A percentile compares a stretch with the other conserved stretches of the same genome.
phyloP scores from a whole-genome alignment of 2,797 vertebrate genomes.

The Numenius phaeopus region DNA sequence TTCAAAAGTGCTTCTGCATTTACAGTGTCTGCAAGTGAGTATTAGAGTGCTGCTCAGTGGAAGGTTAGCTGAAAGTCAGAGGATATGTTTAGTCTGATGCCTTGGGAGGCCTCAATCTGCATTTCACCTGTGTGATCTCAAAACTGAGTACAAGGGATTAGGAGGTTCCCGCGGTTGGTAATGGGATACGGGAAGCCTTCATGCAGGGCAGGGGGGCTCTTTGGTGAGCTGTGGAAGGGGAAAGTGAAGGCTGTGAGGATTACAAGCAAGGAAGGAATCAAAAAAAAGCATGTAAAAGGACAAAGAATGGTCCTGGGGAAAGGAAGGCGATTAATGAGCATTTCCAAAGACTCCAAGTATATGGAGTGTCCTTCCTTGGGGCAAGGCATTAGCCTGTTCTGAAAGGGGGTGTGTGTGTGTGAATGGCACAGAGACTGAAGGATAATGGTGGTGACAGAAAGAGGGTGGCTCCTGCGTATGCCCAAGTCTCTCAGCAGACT shows the following conservation, averaged over 20 bases:
- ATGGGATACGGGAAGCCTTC: neutral
- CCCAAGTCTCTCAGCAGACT: neutral
- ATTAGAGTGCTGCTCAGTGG: slow-evolving; percentile 33
- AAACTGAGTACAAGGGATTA: neutral
- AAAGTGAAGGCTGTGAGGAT: neutral
- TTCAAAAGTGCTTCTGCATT: slow-evolving; percentile 30
- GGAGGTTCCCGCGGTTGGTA: neutral
- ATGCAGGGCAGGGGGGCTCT: rapidly evolving
- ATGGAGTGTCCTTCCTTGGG: neutral
- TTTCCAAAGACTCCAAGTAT: neutral
- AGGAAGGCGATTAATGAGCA: neutral
- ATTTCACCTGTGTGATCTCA: neutral
- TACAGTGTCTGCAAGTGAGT: neutral
- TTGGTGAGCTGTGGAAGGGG: neutral
- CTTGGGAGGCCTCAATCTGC: neutral
- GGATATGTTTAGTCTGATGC: neutral
- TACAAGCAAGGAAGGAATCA: neutral
- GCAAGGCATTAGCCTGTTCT: neutral
- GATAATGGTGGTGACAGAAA: neutral
- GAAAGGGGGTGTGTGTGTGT: neutral
- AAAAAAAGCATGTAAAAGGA: neutral
- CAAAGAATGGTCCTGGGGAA: neutral
- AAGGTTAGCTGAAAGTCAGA: slow-evolving; percentile 45
- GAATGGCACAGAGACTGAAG: neutral
- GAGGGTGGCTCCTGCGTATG: neutral